Conservation (phyloP, 2,888 invertebrate species). For the Dusona sp. region DNA sequence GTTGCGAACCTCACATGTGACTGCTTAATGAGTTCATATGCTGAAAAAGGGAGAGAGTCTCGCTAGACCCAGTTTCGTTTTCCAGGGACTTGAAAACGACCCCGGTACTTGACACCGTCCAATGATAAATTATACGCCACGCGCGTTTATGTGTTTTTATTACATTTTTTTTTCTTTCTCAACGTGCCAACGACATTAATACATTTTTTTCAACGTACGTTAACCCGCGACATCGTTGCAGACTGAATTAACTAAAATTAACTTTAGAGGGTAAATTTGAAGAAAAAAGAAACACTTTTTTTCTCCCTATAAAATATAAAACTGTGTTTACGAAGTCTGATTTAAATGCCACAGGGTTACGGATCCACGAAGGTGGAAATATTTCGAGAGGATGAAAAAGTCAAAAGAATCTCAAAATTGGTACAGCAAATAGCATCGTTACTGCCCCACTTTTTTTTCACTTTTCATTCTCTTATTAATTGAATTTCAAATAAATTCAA, state of each 20-base stretch:
- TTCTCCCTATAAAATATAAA: background rate
- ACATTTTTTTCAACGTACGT: background rate
- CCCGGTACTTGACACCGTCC: slow-evolving; percentile 16
- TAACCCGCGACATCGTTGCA: background rate
- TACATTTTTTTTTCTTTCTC: background rate
- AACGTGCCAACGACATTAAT: background rate
- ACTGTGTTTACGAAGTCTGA: background rate
- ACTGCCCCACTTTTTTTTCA: background rate
- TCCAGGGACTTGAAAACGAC: slow-evolving; percentile 31
- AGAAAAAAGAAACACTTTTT: background rate
- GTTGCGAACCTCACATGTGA: background rate
- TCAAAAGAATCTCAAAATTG: background rate
- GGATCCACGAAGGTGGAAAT: background rate
- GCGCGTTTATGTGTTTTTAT: background rate
- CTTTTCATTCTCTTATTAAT: background rate
- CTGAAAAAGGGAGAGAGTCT: slow-evolving; percentile 13
- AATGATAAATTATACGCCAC: slow-evolving; percentile 31
- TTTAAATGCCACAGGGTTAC: background rate
- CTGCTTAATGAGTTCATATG: slow-evolving; percentile 43
- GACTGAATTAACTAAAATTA: background rate
- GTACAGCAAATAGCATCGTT: background rate
- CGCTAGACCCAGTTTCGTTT: slow-evolving; percentile 48
- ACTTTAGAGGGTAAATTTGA: background rate
- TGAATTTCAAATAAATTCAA: background rate
- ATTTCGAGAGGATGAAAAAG: background rate